A percentile compares a stretch with the other conserved stretches of the same genome.
Conservation (phyloP, 53 echinoderm and acorn worm species). For the Patiria pectinifera region DNA sequence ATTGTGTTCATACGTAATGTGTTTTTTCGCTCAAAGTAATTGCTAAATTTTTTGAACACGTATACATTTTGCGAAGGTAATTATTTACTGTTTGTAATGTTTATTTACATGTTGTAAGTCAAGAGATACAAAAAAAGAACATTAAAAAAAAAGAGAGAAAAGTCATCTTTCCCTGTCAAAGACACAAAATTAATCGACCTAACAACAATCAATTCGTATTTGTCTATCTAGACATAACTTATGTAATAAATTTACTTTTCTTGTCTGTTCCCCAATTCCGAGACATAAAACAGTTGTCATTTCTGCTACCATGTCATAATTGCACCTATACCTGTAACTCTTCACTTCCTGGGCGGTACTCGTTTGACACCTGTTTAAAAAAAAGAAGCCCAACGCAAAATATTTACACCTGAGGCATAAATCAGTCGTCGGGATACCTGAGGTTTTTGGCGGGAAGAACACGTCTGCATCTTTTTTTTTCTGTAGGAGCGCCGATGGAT, state of each 20-base stretch:
- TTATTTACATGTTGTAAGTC: no score
- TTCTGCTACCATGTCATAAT: neutral
- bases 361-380: conserved; percentile 60
- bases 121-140: no score
- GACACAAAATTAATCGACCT: neutral
- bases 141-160: no score
- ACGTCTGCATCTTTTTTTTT: conserved; percentile 17
- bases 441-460: conserved; percentile 38
- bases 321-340: conserved; percentile 46
- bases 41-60: no score
- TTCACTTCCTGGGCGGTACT: conserved; percentile 59
- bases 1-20: no score
- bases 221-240: neutral
- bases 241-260: conserved; percentile 19
- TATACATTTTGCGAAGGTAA: no score
- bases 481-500: neutral
- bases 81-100: no score
- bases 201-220: neutral
- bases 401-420: conserved; percentile 65
- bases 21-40: no score
- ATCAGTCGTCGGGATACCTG: conserved; percentile 63
- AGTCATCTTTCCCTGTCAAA: no score
- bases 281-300: conserved; percentile 28
- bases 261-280: neutral
- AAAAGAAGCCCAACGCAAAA: conserved; percentile 33